These are phyloP conservation scores for Andrena dorsata DNA, from an alignment of 2,888 invertebrate genomes.

Conservation along the genomic window DNA sequence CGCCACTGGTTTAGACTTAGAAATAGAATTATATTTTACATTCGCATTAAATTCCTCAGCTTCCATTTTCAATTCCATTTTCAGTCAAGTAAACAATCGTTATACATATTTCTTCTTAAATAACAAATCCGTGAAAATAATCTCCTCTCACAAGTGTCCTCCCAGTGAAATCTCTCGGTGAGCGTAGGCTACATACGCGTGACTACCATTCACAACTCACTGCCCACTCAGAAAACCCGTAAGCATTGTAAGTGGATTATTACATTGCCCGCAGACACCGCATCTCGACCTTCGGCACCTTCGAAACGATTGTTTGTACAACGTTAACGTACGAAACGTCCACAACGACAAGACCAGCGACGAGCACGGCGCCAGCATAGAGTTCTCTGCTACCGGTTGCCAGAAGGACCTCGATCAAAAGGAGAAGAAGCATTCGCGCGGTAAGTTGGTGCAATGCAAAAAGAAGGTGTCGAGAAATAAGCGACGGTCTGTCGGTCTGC, in stretches of 20 bases:
- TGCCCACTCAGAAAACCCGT: not conserved
- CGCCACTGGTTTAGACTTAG: too few relatives aligned
- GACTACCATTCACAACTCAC: not conserved
- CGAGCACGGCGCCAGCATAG: slow-evolving; percentile 72
- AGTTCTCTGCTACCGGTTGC: slow-evolving; percentile 74
- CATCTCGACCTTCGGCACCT: slow-evolving; percentile 73
- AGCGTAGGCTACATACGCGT: not conserved
- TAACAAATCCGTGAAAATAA: too few relatives aligned
- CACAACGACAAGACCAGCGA: slow-evolving; percentile 41
- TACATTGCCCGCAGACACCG: slow-evolving; percentile 61
- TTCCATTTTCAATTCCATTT: too few relatives aligned
- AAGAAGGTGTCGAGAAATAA: slow-evolving; percentile 68
- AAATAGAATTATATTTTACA: too few relatives aligned
- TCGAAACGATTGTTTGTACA: slow-evolving; percentile 73
- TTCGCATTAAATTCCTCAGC: too few relatives aligned
- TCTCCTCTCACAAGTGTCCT: too few relatives aligned
- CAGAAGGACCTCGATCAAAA: slow-evolving; percentile 41
- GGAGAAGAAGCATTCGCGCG: slow-evolving; percentile 29
- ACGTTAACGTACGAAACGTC: slow-evolving; percentile 70
- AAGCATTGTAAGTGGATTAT: not conserved
- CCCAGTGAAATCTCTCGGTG: too few relatives aligned
- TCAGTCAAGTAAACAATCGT: too few relatives aligned
- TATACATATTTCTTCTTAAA: too few relatives aligned
- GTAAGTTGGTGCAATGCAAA: slow-evolving; percentile 68
- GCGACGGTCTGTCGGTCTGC: slow-evolving; percentile 49